Evolutionary conservation across 2,113 vertebrate species (phyloP).

Genomic region (Poecilia latipinna): DNA sequence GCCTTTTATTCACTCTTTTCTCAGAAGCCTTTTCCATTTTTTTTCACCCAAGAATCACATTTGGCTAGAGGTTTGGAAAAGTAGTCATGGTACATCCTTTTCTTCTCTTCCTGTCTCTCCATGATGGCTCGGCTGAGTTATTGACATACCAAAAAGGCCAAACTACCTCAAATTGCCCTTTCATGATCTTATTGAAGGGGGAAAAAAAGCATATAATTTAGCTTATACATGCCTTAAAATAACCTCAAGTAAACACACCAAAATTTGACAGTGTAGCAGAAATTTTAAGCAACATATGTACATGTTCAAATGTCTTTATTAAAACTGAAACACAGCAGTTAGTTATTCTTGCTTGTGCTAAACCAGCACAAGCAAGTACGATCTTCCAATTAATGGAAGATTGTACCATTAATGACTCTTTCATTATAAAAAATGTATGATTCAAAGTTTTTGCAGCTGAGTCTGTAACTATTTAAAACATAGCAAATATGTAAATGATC

Average conservation of each 20-base stretch:
- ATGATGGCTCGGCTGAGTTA: constrained; percentile 65
- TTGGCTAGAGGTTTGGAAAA: constrained; percentile 34
- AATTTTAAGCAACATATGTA: too few species aligned
- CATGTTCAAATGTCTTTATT: too few species aligned
- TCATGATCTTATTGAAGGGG: constrained; percentile 58
- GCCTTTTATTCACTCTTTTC: constrained; percentile 10
- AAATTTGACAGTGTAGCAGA: neutral
- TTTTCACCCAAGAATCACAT: constrained; percentile 25
- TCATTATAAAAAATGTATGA: too few species aligned
- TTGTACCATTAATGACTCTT: too few species aligned
- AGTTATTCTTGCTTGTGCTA: too few species aligned
- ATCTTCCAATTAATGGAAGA: too few species aligned
- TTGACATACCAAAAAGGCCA: constrained; percentile 82
- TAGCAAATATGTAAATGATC: too few species aligned
- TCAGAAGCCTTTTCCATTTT: constrained; percentile 7
- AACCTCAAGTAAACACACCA: neutral
- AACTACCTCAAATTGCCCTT: constrained; percentile 72
- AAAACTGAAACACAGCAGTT: too few species aligned
- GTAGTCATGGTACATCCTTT: constrained; percentile 49
- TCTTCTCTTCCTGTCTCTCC: constrained; percentile 31
- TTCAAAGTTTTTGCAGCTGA: too few species aligned
- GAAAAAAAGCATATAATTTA: constrained; percentile 16
- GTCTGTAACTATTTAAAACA: too few species aligned
- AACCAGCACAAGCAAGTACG: too few species aligned
- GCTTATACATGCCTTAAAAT: neutral